phyloP scores from a whole-genome alignment of 2,797 vertebrate genomes.

The Okamejei kenojei region DNA sequence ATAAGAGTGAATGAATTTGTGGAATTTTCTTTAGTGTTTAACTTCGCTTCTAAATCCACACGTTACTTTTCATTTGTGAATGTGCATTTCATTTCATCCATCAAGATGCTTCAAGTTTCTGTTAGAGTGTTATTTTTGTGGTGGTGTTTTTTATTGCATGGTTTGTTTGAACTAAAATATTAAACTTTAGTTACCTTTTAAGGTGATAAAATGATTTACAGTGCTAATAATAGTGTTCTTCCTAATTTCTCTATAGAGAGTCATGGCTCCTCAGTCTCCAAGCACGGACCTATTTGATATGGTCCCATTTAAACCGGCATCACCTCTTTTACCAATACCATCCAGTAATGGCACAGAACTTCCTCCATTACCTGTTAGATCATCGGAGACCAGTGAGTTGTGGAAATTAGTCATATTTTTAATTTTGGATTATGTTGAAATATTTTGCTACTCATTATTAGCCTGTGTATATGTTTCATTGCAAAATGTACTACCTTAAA shows the following conservation, averaged over 20 bases:
- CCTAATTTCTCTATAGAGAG: slow-evolving; percentile 59
- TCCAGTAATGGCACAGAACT: slow-evolving; percentile 81
- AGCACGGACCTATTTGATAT: slow-evolving; percentile 95
- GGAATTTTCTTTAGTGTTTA: not conserved
- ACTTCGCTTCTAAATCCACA: not conserved
- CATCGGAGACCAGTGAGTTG: slow-evolving; percentile 77
- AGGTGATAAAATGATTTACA: not conserved
- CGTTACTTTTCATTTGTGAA: too few species aligned
- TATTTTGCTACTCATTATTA: not conserved
- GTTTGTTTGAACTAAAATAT: not conserved
- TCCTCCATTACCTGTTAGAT: slow-evolving; percentile 71
- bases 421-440: not conserved
- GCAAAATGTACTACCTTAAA: not conserved
- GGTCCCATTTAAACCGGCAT: slow-evolving; percentile 87
- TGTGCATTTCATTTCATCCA: slow-evolving; percentile 20
- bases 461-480: too few species aligned
- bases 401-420: not conserved
- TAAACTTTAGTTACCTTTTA: not conserved
- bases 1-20: not conserved
- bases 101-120: not conserved
- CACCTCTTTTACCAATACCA: slow-evolving; percentile 69
- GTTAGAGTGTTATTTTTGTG: not conserved
- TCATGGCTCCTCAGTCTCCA: slow-evolving; percentile 67
- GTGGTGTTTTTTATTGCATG: not conserved
- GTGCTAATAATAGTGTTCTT: not conserved